phyloP scores from a whole-genome alignment of 2,888 invertebrate genomes.

The Molanna angustata region DNA sequence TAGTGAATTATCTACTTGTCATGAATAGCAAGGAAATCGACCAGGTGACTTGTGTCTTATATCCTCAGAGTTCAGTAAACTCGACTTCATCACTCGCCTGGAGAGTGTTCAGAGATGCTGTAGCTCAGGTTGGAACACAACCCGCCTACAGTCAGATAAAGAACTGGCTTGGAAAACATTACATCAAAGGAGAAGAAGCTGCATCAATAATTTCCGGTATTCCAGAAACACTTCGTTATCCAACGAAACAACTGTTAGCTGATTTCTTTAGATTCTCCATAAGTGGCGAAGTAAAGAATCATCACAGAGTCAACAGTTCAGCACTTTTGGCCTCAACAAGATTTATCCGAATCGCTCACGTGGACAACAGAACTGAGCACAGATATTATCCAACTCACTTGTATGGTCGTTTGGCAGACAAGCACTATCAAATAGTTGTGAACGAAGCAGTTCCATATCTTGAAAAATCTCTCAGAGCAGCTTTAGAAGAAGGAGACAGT shows the following conservation, averaged over 20 bases:
- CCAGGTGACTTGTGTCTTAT: slow-evolving; percentile 39
- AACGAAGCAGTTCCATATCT: slow-evolving; percentile 61
- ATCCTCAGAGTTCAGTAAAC: neutral
- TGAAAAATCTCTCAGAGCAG: slow-evolving; percentile 50
- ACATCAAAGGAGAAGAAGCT: slow-evolving; percentile 58
- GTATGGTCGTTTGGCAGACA: slow-evolving; percentile 58
- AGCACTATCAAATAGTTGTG: slow-evolving; percentile 52
- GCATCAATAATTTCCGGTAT: slow-evolving; percentile 56
- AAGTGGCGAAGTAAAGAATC: slow-evolving; percentile 51
- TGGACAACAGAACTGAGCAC: slow-evolving; percentile 56
- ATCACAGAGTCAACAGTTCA: slow-evolving; percentile 54
- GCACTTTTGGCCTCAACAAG: slow-evolving; percentile 59
- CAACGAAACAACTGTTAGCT: slow-evolving; percentile 61
- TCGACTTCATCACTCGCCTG: slow-evolving; percentile 46
- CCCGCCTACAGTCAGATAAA: slow-evolving; percentile 62
- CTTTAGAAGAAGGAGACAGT: slow-evolving; percentile 54
- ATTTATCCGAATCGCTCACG: slow-evolving; percentile 59
- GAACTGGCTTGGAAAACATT: slow-evolving; percentile 56
- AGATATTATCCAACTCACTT: slow-evolving; percentile 63
- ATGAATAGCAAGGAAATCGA: slow-evolving; percentile 49
- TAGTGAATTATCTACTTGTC: slow-evolving; percentile 52
- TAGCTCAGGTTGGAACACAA: slow-evolving; percentile 65
- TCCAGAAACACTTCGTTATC: slow-evolving; percentile 55
- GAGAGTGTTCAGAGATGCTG: slow-evolving; percentile 64
- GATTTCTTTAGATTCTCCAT: slow-evolving; percentile 59